Evolutionary conservation across 2,797 vertebrate species (phyloP).

Genomic region (Acanthopagrus latus): DNA sequence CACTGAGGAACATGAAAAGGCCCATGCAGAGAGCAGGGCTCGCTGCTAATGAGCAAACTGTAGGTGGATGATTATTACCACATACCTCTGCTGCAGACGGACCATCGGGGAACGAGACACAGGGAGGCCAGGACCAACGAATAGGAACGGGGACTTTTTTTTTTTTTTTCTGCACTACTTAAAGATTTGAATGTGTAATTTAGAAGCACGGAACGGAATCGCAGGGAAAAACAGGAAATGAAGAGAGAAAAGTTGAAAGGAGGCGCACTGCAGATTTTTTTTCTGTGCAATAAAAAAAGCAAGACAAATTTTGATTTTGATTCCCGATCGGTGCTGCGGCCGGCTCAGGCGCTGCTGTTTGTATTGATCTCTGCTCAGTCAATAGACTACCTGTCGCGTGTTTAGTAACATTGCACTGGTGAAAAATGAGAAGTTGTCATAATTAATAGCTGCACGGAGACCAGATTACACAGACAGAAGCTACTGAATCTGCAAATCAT

Average conservation of each 20-base stretch:
- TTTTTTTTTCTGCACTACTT: slow-evolving; percentile 5
- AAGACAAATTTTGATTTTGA: slow-evolving; percentile 36
- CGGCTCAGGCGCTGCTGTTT: slow-evolving; percentile 26
- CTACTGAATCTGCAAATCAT: too few relatives aligned
- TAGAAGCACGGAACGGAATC: slow-evolving; percentile 23
- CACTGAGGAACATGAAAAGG: slow-evolving; percentile 71
- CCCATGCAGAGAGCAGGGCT: slow-evolving; percentile 64
- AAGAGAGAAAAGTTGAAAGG: slow-evolving; percentile 29
- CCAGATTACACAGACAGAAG: neutral
- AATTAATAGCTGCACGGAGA: slow-evolving; percentile 41
- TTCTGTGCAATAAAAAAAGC: slow-evolving; percentile 22
- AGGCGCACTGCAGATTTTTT: slow-evolving; percentile 5
- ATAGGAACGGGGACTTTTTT: slow-evolving; percentile 7
- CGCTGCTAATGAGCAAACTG: slow-evolving; percentile 73
- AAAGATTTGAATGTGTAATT: slow-evolving; percentile 40
- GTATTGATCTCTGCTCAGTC: slow-evolving; percentile 39
- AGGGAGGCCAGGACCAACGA: slow-evolving; percentile 25
- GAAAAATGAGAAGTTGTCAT: slow-evolving; percentile 10
- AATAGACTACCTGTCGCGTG: slow-evolving; percentile 30
- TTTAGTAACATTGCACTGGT: slow-evolving; percentile 34
- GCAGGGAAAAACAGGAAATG: slow-evolving; percentile 24
- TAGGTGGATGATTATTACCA: slow-evolving; percentile 75
- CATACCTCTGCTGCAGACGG: slow-evolving; percentile 69
- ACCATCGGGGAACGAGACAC: slow-evolving; percentile 27
- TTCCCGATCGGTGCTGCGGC: slow-evolving; percentile 37